Conservation (phyloP, 2,888 invertebrate species). For the Drosophila sordidula region DNA sequence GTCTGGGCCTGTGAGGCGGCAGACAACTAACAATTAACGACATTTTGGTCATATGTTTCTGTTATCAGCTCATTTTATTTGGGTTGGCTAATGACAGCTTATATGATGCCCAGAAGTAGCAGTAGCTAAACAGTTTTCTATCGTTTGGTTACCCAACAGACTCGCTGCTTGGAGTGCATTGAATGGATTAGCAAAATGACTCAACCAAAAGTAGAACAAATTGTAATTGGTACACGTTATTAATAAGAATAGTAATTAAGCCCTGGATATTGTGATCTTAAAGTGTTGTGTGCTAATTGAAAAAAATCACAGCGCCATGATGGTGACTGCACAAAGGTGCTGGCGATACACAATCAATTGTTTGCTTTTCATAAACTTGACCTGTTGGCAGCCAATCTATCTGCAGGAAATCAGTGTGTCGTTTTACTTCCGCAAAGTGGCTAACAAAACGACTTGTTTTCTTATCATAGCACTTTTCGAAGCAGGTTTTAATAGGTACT, state of each 20-base stretch:
- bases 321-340: not conserved
- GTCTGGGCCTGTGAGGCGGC: conserved; percentile 1
- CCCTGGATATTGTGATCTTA: conserved; percentile 6
- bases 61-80: conserved; percentile 50
- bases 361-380: conserved; percentile 17
- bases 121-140: conserved; percentile 5
- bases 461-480: not conserved
- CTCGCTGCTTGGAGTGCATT: not conserved
- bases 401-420: not conserved
- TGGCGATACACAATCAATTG: conserved; percentile 7
- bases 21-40: conserved; percentile 38
- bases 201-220: conserved; percentile 23
- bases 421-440: conserved; percentile 23
- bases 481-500: no score
- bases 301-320: conserved; percentile 4
- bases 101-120: conserved; percentile 25
- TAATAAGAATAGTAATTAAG: conserved; percentile 10
- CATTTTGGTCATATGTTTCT: conserved; percentile 19
- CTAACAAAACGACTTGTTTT: not conserved
- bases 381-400: not conserved
- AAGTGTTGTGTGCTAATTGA: conserved; percentile 18
- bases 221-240: conserved; percentile 22
- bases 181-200: conserved; percentile 23
- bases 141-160: conserved; percentile 7
- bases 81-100: conserved; percentile 22